Base-by-base conservation (phyloP, 2,113 vertebrate genomes). In the Seriola dumerili region DNA sequence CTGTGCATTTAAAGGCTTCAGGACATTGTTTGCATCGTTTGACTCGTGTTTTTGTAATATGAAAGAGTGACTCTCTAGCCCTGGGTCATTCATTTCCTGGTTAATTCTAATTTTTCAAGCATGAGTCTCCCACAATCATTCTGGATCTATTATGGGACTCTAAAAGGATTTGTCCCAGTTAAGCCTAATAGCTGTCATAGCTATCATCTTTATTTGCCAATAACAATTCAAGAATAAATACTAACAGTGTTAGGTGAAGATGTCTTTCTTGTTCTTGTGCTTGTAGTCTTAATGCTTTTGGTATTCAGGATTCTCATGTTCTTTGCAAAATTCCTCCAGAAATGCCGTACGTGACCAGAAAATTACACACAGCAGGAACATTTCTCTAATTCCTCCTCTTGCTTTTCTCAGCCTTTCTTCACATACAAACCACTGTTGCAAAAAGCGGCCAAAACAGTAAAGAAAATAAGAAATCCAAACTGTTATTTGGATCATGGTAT, bases 151-250 rank as follows among this genome's bases (percentile, higher is more conserved):
- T 62, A 11, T 29, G 40, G 16, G 38, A 36, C 8, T 78, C n/a
- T 68, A 40, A 76, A 64, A 54, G 68, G 42, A 69, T 83, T 83
- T 83, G 48, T 70, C 58, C 8, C 81, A 62, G 4, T 76, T 87
- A 61, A 85, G 23, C 13, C 8, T 46, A 66, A 70, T 54, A 76
- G 17, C 67, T 72, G 83, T 55, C 64, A 74, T 1, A 42, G 74
- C 54, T 65, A 23, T 76, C 76, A 50, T 76, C 34, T 80, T 52
- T 48, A 42, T 40, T 40, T 64, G 5, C 16, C 54, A 73, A 44
- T 21, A 72, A 23, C 61, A n/a, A 9, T 63, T 73, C 7, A 79
- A 14, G 19, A 72, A 71, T 46, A 46, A 65, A 81, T n/a, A 40
- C 8, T 11, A 23, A 32, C 17, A 76, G 10, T 75, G 44, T 16